Evolutionary conservation across 2,888 invertebrate genomes (phyloP).

Genomic region (Andrena fulva): DNA sequence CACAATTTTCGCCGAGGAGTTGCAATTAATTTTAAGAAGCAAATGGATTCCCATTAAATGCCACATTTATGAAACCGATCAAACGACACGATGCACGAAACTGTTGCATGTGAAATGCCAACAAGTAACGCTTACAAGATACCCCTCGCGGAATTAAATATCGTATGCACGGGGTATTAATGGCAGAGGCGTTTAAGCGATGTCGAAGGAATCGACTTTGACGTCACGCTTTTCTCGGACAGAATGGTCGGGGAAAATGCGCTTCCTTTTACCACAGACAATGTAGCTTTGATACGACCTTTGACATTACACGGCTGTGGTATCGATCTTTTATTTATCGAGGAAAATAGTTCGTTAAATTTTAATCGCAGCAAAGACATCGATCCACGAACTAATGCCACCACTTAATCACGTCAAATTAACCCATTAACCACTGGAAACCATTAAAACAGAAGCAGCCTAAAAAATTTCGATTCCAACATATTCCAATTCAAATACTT

Average conservation of each 20-base stretch:
- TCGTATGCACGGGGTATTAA: background rate
- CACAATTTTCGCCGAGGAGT: background rate
- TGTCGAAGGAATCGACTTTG: constrained; percentile 56
- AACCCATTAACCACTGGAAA: background rate
- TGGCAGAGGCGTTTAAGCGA: constrained; percentile 22
- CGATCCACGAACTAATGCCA: background rate
- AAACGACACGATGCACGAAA: background rate
- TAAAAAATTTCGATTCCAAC: background rate
- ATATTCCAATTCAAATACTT: background rate
- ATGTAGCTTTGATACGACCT: constrained; percentile 68
- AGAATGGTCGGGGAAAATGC: constrained; percentile 59
- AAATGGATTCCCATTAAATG: background rate
- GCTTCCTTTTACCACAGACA: constrained; percentile 66
- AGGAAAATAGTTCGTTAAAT: constrained; percentile 66
- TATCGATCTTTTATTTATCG: constrained; percentile 74
- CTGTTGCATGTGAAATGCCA: constrained; percentile 33
- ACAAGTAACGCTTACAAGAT: constrained; percentile 27
- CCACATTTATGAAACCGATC: background rate
- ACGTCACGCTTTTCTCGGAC: constrained; percentile 59
- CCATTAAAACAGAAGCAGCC: background rate
- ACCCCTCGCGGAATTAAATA: constrained; percentile 29
- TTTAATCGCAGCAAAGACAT: constrained; percentile 37
- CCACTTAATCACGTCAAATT: background rate
- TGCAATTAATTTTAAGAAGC: background rate
- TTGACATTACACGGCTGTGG: constrained; percentile 67